phyloP scores from a whole-genome alignment of 1,140 invertebrate genomes.

The Drosophila biarmipes region DNA sequence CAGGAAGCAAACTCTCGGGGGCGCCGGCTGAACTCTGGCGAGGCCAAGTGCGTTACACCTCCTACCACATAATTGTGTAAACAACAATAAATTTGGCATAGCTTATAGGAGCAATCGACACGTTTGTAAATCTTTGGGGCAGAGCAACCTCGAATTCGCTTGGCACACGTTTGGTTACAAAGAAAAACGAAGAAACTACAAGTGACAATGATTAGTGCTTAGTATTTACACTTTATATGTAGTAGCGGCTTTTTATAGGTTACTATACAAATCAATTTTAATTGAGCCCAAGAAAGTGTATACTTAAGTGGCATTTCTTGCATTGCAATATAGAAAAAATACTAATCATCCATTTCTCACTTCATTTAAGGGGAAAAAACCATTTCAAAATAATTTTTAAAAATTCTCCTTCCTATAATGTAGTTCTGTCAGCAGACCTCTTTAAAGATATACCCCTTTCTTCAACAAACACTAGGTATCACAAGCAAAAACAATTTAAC shows the following conservation, averaged over 20 bases:
- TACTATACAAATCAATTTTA: background rate
- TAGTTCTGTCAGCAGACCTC: background rate
- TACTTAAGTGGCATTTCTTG: too few relatives aligned
- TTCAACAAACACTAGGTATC: background rate
- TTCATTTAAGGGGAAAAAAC: too few relatives aligned
- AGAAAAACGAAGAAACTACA: background rate
- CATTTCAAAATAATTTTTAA: background rate
- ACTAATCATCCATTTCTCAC: too few relatives aligned
- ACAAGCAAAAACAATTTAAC: slow-evolving; percentile 54
- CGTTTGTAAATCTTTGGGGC: slow-evolving; percentile 46
- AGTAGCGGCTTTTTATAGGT: background rate
- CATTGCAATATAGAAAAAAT: too few relatives aligned
- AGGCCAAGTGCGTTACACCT: slow-evolving; percentile 31
- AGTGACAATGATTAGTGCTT: slow-evolving; percentile 16
- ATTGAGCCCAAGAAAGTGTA: too few relatives aligned
- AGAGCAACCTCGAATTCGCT: slow-evolving; percentile 25
- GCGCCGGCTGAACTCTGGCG: slow-evolving; percentile 50
- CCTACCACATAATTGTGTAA: background rate
- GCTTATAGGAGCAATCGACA: slow-evolving; percentile 10
- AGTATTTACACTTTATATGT: background rate
- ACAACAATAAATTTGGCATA: slow-evolving; percentile 12
- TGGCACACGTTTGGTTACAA: slow-evolving; percentile 31
- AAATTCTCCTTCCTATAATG: background rate
- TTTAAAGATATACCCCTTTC: background rate
- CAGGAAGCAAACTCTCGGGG: slow-evolving; percentile 3